Evolutionary conservation across 2,888 invertebrate genomes (phyloP).

Genomic region (Idaea aversata): DNA sequence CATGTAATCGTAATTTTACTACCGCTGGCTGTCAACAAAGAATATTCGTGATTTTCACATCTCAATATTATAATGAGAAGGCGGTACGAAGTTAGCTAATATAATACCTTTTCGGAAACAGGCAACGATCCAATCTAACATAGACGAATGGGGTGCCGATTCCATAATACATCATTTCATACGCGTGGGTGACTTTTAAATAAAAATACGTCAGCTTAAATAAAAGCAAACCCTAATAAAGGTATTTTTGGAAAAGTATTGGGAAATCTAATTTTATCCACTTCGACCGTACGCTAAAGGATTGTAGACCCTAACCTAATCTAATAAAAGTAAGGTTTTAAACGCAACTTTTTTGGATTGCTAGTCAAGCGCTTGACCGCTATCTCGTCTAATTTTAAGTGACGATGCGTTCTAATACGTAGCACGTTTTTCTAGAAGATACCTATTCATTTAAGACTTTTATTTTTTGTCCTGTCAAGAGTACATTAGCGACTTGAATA

Average conservation of each 20-base stretch:
- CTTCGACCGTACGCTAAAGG: background rate
- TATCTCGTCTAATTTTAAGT: no score
- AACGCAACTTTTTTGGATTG: no score
- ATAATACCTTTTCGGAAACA: background rate
- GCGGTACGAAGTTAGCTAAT: background rate
- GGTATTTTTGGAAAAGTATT: background rate
- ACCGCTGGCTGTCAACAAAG: background rate
- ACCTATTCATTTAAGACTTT: no score
- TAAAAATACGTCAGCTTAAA: background rate
- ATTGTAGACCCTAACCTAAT: background rate
- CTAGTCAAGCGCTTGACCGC: no score
- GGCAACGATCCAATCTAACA: background rate
- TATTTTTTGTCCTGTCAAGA: no score
- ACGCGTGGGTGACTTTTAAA: background rate
- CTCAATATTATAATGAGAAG: conserved; percentile 4
- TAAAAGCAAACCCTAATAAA: background rate
- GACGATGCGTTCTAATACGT: no score
- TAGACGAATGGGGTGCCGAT: background rate
- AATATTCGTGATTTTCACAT: background rate
- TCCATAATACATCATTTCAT: background rate
- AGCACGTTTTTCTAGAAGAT: no score
- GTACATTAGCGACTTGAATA: no score
- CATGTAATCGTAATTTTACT: background rate
- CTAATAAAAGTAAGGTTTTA: background rate
- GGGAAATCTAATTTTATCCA: background rate